A percentile compares a stretch with the other conserved stretches of the same genome.
phyloP scores from a whole-genome alignment of 1,140 invertebrate species.

The Marisa cornuarietis region DNA sequence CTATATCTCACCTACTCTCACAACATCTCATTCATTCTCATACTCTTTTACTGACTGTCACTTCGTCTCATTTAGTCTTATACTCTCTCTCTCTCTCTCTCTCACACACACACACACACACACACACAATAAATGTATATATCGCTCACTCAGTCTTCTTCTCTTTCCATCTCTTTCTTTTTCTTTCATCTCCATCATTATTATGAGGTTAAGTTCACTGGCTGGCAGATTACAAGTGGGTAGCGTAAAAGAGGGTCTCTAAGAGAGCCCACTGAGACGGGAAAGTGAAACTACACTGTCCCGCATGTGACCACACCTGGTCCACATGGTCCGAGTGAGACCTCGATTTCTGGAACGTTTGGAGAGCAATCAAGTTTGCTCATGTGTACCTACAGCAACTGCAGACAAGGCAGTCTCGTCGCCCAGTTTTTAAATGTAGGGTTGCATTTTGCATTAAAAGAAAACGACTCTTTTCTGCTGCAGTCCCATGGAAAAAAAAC shows the following conservation, averaged over 20 bases:
- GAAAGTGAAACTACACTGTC: too few species aligned
- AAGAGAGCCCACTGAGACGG: not conserved
- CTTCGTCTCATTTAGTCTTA: too few species aligned
- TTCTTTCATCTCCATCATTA: not conserved
- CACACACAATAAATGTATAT: too few species aligned
- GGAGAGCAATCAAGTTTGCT: not conserved
- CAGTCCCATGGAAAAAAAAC: not conserved
- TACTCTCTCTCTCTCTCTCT: conserved; percentile 2
- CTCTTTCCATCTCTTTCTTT: conserved; percentile 1
- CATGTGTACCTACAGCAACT: not conserved
- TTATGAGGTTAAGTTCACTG: not conserved
- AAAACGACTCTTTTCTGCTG: too few species aligned
- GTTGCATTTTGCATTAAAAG: too few species aligned
- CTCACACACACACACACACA: too few species aligned
- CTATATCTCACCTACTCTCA: too few species aligned
- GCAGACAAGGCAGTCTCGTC: not conserved
- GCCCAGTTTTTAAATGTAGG: not conserved
- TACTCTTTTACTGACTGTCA: too few species aligned
- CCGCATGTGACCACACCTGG: not conserved
- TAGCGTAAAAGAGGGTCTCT: not conserved
- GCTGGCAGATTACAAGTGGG: too few species aligned
- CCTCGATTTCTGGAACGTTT: not conserved
- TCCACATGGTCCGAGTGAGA: too few species aligned
- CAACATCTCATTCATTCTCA: too few species aligned
- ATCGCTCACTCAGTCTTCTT: conserved; percentile 6